Base-by-base conservation (phyloP, 2,113 vertebrate species). In the Aegithalos caudatus region DNA sequence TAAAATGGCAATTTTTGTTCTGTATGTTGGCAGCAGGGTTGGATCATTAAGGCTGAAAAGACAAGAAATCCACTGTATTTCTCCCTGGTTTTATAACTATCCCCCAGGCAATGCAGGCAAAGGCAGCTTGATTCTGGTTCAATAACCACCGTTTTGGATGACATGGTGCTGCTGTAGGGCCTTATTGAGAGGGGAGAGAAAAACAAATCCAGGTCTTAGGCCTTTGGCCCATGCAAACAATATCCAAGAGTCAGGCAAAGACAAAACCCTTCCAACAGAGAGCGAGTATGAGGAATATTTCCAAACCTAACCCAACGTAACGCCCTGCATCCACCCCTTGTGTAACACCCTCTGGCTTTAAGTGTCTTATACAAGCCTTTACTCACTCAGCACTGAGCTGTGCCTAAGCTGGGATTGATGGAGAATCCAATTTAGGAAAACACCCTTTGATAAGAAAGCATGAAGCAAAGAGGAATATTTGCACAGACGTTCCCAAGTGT, bases 381-480 rank as follows among this genome's bases (percentile, higher is more conserved):
- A n/a, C 95, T 97, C 95, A 61, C 76, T 60, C 86, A 28, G 62
- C 8, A 6, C 73, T 81, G 95, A 97, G 95, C 96, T 95, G 93
- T 86, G 85, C 92, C 70, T 96, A 95, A 97, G 88, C 92, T 3
- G 38, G 95, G 96, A 97, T 94, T 96, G 84, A 71, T 5, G 64
- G 70, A 47, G 67, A 95, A 97, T 95, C 97, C 96, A 87, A 89
- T 95, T 96, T 88, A 92, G 70, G 58, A 94, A 90, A 95, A 97
- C 95, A 97, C 95, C 71, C 80, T 86, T 62, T 42, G 82, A 92
- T 73, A 93, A 47, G 66, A 20, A 48, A 54, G 72, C 85, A 15
- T 0, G 1, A 82, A 74, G 61, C 54, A 33, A 81, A 74, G 88
- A 78, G 77, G 53, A 37, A 72, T 64, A 61, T 86, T 81, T 64